phyloP scores from a whole-genome alignment of 2,113 vertebrate species.

The Callocephalon fimbriatum region DNA sequence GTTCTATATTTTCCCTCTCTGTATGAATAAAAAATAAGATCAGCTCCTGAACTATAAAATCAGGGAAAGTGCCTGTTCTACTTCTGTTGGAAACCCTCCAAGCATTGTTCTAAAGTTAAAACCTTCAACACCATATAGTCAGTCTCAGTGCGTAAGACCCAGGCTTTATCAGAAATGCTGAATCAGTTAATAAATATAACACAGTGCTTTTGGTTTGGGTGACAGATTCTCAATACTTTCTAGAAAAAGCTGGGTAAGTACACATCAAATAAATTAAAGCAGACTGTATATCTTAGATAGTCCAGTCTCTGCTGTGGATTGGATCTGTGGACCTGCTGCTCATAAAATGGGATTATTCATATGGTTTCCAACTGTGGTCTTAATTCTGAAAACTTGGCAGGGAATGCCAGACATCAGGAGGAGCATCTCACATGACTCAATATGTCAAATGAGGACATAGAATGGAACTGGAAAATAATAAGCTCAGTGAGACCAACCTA shows the following conservation, averaged over 20 bases:
- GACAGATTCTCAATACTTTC: neutral
- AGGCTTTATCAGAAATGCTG: neutral
- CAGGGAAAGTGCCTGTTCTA: neutral
- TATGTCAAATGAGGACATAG: neutral
- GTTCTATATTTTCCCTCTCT: neutral
- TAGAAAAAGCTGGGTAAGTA: neutral
- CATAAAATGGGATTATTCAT: neutral
- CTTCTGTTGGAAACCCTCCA: neutral
- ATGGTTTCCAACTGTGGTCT: neutral
- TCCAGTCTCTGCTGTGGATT: neutral
- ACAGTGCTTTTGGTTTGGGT: neutral
- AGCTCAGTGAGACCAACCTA: neutral
- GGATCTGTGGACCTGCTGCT: neutral
- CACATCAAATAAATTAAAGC: neutral
- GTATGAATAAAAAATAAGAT: neutral
- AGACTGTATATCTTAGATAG: neutral
- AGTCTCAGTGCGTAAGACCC: neutral
- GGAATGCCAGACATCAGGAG: neutral
- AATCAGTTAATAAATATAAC: neutral
- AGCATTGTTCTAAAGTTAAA: neutral
- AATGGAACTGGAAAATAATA: neutral
- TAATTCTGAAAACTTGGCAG: conserved; percentile 25
- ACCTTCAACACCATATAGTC: neutral
- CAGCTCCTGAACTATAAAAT: neutral
- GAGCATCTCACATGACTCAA: neutral